A percentile compares a stretch with the other conserved stretches of the same genome.
These are phyloP conservation scores for Coracopsis vasa DNA, from an alignment of 2,113 vertebrate genomes.

Conservation along the genomic window DNA sequence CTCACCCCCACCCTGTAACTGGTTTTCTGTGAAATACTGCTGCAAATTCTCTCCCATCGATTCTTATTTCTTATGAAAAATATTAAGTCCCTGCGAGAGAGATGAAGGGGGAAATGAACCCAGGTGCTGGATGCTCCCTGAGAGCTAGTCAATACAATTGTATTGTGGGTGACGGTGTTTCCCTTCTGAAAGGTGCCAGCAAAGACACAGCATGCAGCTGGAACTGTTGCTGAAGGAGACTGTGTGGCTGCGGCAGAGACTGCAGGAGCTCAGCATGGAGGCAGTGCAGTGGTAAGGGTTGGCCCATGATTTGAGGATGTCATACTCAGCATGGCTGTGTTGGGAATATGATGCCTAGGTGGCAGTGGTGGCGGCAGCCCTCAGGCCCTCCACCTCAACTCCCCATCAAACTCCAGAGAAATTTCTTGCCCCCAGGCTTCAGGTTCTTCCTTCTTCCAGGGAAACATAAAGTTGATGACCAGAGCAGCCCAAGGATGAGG, in stretches of 20 bases:
- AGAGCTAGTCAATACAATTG: neutral
- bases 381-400: neutral
- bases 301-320: neutral
- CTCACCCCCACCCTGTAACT: neutral
- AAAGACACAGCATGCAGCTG: neutral
- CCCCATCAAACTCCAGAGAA: neutral
- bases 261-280: neutral
- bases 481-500: neutral
- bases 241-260: rapidly evolving
- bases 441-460: neutral
- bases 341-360: neutral
- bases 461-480: neutral
- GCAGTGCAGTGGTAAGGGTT: neutral
- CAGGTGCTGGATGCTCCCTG: neutral
- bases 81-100: rapidly evolving
- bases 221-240: neutral
- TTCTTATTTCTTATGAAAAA: neutral
- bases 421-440: neutral
- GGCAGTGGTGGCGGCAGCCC: neutral
- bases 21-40: neutral
- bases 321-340: neutral
- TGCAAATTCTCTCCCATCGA: neutral
- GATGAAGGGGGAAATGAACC: neutral
- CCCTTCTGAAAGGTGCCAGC: neutral
- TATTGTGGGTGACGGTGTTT: neutral